Percentiles rank a stretch among this genome's conserved stretches.
Conservation (phyloP, 2,113 vertebrate genomes). For the Oreochromis aureus region DNA sequence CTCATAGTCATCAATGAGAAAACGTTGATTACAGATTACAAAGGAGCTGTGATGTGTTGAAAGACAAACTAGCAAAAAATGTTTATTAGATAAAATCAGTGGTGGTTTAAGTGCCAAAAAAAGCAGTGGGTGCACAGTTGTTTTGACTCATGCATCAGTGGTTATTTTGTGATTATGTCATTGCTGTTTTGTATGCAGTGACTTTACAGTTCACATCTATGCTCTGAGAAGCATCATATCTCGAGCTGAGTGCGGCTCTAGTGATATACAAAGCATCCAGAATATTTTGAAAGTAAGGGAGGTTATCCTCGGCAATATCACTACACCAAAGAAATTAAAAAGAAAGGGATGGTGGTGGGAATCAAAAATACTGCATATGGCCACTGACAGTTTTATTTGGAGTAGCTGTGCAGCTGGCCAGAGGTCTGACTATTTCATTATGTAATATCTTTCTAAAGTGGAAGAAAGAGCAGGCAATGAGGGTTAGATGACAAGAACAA, state of each 20-base stretch:
- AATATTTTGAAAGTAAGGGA: neutral
- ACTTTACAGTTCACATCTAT: neutral
- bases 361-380: neutral
- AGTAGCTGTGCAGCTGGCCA: neutral
- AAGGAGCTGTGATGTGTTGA: neutral
- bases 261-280: neutral
- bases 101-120: neutral
- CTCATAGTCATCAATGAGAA: neutral
- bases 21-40: neutral
- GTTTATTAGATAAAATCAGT: neutral
- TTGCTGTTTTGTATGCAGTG: neutral
- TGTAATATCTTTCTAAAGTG: neutral
- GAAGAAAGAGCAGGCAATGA: neutral
- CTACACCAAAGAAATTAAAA: neutral
- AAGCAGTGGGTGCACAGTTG: slow-evolving; percentile 4
- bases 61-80: neutral
- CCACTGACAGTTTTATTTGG: neutral
- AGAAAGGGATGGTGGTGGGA: neutral
- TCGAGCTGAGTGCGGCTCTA: neutral
- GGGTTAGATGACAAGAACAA: neutral
- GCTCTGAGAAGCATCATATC: neutral
- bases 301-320: slow-evolving; percentile 17
- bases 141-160: slow-evolving; percentile 10
- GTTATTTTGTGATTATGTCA: slow-evolving; percentile 9
- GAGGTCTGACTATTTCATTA: neutral